These are phyloP conservation scores for cat (Felis catus) DNA, from an alignment of 2,113 vertebrate species.

Conservation along the genomic window DNA sequence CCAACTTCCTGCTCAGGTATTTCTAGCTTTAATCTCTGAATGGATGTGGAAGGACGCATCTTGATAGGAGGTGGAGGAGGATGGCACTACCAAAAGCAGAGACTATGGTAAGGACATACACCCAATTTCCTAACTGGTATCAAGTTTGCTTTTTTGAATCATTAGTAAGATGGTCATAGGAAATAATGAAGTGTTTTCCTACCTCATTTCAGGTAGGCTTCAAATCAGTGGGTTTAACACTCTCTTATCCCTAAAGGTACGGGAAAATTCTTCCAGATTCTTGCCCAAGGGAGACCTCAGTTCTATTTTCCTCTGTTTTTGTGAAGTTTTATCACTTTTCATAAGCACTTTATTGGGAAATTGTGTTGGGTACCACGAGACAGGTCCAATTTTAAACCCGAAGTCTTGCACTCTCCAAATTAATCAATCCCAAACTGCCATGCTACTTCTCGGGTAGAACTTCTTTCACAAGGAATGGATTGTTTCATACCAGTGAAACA, in stretches of 20 bases:
- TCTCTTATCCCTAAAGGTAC: neutral
- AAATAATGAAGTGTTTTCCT: neutral
- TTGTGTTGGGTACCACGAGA: neutral
- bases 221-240: neutral
- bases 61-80: neutral
- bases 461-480: slow-evolving; percentile 17
- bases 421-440: slow-evolving; percentile 47
- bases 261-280: neutral
- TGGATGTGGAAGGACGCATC: neutral
- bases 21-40: neutral
- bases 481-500: slow-evolving; percentile 32
- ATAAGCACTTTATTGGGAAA: slow-evolving; percentile 49
- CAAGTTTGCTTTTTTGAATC: neutral
- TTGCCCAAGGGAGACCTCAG: neutral
- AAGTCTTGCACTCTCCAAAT: slow-evolving; percentile 25
- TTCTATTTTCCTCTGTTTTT: slow-evolving; percentile 27
- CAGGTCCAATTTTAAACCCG: slow-evolving; percentile 19
- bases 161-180: neutral
- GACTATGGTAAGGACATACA: neutral
- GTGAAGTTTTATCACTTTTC: slow-evolving; percentile 23
- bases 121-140: neutral
- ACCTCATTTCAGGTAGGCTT: neutral
- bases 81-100: neutral
- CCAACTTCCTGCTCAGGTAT: neutral
- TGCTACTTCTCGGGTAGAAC: neutral